Conservation (phyloP, 2,888 invertebrate species). For the Oasisia sp. region DNA sequence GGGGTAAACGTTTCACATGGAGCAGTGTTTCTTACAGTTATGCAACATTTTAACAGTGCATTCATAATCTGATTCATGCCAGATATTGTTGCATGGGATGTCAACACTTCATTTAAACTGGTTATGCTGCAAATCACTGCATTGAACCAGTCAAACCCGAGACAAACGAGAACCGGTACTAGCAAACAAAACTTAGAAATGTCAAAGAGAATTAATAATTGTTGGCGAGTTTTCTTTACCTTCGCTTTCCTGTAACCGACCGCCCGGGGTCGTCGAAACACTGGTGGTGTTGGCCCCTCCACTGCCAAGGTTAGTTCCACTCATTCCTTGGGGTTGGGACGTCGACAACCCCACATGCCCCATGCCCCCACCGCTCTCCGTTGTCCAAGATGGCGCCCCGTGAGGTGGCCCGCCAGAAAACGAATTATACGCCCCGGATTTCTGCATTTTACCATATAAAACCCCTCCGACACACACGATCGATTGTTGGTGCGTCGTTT, state of each 20-base stretch:
- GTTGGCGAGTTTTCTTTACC: background rate
- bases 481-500: constrained; percentile 12
- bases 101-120: background rate
- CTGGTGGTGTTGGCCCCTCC: constrained; percentile 17
- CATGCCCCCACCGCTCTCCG: constrained; percentile 17
- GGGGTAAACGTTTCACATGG: background rate
- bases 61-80: background rate
- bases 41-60: background rate
- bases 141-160: background rate
- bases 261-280: background rate
- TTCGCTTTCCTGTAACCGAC: background rate
- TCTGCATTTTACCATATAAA: constrained; percentile 28
- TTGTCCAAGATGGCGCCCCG: constrained; percentile 35
- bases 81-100: constrained; percentile 4
- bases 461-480: background rate
- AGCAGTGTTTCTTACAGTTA: background rate
- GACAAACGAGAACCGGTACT: background rate
- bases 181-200: background rate
- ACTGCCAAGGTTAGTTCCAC: constrained; percentile 12
- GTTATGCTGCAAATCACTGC: background rate
- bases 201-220: background rate
- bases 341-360: constrained; percentile 13
- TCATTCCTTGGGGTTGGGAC: constrained; percentile 9
- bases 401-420: constrained; percentile 28
- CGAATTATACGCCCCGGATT: constrained; percentile 29